Evolutionary conservation across 2,797 vertebrate species (phyloP).

Genomic region (Babyrousa celebensis): DNA sequence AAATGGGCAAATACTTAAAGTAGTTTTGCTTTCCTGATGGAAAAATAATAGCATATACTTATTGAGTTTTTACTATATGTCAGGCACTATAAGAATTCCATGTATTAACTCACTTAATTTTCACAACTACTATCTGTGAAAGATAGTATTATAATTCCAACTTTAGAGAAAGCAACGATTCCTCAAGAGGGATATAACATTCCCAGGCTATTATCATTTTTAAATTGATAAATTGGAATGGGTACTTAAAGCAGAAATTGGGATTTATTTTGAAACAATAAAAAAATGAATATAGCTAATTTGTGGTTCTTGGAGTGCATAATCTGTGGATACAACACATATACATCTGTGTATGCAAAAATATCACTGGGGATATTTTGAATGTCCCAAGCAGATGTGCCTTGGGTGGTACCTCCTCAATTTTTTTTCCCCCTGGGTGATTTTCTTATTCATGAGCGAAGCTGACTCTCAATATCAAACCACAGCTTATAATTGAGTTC

Average conservation of each 20-base stretch:
- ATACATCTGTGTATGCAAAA: background rate
- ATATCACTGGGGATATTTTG: background rate
- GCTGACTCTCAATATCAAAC: background rate
- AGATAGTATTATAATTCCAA: background rate
- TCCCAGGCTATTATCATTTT: background rate
- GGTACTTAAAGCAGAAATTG: background rate
- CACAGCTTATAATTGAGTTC: background rate
- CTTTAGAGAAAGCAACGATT: background rate
- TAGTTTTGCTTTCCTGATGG: background rate
- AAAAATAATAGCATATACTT: background rate
- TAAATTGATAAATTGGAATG: background rate
- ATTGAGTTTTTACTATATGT: background rate
- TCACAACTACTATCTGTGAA: background rate
- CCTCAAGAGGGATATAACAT: background rate
- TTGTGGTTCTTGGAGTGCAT: background rate
- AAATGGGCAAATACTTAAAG: background rate
- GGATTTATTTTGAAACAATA: conserved; percentile 8
- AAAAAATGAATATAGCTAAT: background rate
- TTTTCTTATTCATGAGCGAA: conserved; percentile 7
- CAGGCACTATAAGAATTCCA: background rate
- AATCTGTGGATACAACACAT: background rate
- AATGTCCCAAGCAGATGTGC: background rate
- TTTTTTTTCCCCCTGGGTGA: background rate
- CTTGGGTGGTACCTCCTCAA: background rate
- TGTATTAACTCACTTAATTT: conserved; percentile 17